Evolutionary conservation across 2,113 vertebrate species (phyloP).

Genomic region (Panthera uncia): DNA sequence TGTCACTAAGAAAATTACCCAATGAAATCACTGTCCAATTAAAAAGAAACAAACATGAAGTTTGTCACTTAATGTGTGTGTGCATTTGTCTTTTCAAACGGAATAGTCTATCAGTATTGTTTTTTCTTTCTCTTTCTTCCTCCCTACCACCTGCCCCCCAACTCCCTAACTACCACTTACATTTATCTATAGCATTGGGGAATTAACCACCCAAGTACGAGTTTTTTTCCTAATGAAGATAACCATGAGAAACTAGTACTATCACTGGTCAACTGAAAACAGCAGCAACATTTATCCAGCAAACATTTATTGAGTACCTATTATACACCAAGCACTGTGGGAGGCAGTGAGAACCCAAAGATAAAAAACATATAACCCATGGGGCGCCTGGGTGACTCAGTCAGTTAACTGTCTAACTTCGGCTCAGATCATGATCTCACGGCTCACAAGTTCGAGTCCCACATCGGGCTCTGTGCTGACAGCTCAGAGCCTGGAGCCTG

Average conservation of each 20-base stretch:
- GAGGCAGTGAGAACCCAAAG: neutral
- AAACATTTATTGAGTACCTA: neutral
- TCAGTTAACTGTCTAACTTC: no score
- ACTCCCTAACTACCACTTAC: slow-evolving; percentile 10
- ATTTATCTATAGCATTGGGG: neutral
- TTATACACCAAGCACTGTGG: neutral
- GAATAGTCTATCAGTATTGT: neutral
- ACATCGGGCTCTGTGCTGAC: no score
- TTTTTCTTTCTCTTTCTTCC: neutral
- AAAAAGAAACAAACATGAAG: slow-evolving; percentile 26
- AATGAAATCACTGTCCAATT: slow-evolving; percentile 38
- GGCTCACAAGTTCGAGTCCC: no score
- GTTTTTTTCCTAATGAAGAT: slow-evolving; percentile 27
- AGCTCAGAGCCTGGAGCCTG: no score
- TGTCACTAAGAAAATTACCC: slow-evolving; percentile 38
- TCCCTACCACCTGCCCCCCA: neutral
- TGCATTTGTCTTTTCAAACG: slow-evolving; percentile 28
- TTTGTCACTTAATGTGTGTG: neutral
- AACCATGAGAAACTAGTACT: neutral
- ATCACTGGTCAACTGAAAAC: neutral
- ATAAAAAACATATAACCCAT: neutral
- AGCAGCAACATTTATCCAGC: neutral
- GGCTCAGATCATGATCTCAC: no score
- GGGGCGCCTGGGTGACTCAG: no score
- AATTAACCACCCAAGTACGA: slow-evolving; percentile 16